Conservation (phyloP, 2,113 vertebrate species). For the Phaethon lepturus region DNA sequence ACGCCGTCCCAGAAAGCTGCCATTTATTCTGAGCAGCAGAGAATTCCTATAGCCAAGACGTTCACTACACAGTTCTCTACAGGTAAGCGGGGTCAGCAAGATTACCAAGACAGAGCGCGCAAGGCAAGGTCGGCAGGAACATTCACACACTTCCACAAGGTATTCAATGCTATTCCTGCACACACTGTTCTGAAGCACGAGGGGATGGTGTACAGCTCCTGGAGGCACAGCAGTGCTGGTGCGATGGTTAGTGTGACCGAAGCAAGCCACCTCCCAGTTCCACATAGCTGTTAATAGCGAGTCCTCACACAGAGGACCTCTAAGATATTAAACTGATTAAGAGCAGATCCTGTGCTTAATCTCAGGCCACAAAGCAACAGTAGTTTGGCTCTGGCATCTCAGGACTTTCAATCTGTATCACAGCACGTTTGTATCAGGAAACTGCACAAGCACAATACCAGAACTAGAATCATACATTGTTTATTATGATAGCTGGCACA, state of each 20-base stretch:
- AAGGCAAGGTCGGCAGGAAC: background rate
- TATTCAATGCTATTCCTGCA: background rate
- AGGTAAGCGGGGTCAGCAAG: background rate
- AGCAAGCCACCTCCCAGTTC: background rate
- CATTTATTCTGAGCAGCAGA: background rate
- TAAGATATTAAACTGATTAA: background rate
- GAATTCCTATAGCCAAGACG: background rate
- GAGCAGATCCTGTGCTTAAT: background rate
- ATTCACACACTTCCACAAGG: no score
- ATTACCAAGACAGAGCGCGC: background rate
- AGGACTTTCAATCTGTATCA: background rate
- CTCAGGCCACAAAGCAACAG: background rate
- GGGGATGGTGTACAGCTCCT: background rate
- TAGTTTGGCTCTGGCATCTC: background rate
- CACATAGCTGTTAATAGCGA: fast-evolving
- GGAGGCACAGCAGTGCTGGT: background rate
- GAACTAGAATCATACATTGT: background rate
- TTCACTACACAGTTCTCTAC: background rate
- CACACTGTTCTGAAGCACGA: background rate
- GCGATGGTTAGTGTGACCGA: fast-evolving
- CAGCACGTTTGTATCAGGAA: background rate
- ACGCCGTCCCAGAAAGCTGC: background rate
- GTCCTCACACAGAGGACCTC: background rate
- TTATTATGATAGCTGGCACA: background rate
- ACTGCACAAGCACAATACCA: background rate